Conservation (phyloP, 2,888 invertebrate genomes). For the Colletes collaris region DNA sequence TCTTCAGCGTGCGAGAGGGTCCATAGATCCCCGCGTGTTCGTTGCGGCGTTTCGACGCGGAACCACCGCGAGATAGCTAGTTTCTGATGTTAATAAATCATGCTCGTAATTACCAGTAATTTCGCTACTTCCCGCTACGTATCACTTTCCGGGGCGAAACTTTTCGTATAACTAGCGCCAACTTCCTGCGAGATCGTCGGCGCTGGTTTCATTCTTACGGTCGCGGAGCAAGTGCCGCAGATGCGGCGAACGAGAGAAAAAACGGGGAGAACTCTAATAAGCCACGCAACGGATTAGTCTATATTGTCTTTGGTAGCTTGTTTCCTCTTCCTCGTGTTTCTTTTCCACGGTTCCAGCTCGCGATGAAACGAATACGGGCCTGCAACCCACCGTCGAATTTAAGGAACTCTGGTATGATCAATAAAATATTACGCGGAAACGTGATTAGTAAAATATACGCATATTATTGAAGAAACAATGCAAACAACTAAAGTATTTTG, state of each 20-base stretch:
- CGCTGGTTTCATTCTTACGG: constrained; percentile 39
- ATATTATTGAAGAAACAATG: no score
- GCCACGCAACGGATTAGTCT: constrained; percentile 37
- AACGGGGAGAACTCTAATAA: constrained; percentile 37
- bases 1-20: no score
- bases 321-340: background rate
- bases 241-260: constrained; percentile 43
- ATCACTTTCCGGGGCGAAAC: constrained; percentile 54
- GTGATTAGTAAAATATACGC: no score
- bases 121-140: constrained; percentile 59
- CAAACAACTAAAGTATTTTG: no score
- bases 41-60: constrained; percentile 1
- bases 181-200: constrained; percentile 56
- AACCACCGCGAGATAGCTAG: constrained; percentile 56
- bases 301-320: constrained; percentile 18
- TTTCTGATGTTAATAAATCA: constrained; percentile 69
- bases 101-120: constrained; percentile 68
- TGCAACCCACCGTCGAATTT: no score
- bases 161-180: constrained; percentile 68
- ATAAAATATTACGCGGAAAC: no score
- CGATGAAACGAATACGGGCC: no score
- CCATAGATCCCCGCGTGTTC: no score
- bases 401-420: no score
- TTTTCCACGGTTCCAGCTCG: no score
- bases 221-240: constrained; percentile 44